A percentile compares a stretch with the other conserved stretches of the same genome.
Evolutionary conservation across 30 jellyfish, hydroid and myxozoan genomes (phyloP).

Genomic region (Aurelia sp.): DNA sequence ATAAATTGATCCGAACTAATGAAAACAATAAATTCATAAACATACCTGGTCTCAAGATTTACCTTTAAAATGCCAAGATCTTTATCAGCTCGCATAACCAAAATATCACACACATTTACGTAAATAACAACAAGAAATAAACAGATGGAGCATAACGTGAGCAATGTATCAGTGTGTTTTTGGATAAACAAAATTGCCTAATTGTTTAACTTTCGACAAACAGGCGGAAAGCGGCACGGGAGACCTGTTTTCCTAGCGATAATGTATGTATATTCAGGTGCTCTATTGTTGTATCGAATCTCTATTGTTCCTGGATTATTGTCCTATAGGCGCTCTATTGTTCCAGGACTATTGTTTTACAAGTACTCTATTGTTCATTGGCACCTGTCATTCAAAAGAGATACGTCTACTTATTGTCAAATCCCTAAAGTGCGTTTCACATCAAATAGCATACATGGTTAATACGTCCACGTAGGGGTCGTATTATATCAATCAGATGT

Average conservation of each 20-base stretch:
- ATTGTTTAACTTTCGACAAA: slow-evolving; percentile 31
- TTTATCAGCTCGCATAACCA: neutral
- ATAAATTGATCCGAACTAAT: too few species aligned
- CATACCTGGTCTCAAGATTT: too few species aligned
- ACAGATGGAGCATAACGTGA: neutral
- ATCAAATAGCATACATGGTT: neutral
- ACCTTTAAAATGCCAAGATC: too few species aligned
- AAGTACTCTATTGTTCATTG: slow-evolving; percentile 3
- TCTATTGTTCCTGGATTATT: too few species aligned
- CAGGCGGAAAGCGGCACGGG: slow-evolving; percentile 14
- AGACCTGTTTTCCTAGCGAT: slow-evolving; percentile 43
- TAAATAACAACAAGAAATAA: neutral
- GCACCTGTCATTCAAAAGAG: slow-evolving; percentile 57
- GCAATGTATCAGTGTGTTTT: slow-evolving; percentile 14
- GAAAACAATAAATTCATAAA: too few species aligned
- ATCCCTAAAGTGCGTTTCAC: slow-evolving; percentile 48
- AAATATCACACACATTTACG: neutral
- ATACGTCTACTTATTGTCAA: slow-evolving; percentile 7
- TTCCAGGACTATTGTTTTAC: too few species aligned
- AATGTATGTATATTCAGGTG: slow-evolving; percentile 52
- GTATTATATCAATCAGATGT: slow-evolving; percentile 6
- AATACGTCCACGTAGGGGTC: slow-evolving; percentile 41
- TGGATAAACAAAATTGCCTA: slow-evolving; percentile 18
- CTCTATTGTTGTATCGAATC: slow-evolving; percentile 12
- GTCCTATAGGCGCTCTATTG: too few species aligned